These are phyloP conservation scores for Lasiurus borealis DNA, from an alignment of 2,113 vertebrate species.

Conservation along the genomic window DNA sequence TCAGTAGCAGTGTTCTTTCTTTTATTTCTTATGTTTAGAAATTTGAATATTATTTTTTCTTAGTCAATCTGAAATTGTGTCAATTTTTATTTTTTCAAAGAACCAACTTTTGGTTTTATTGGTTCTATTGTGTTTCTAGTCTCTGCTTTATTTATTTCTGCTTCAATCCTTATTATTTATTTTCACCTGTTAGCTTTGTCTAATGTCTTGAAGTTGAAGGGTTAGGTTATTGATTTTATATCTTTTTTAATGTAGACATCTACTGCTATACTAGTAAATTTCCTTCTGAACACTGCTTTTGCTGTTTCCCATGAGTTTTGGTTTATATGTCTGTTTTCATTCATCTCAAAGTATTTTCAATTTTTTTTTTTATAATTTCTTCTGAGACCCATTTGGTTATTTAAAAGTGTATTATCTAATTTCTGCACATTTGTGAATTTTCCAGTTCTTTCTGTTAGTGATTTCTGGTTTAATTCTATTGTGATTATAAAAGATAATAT, in stretches of 20 bases:
- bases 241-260: background rate
- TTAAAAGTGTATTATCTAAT: background rate
- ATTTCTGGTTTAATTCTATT: conserved; percentile 38
- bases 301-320: background rate
- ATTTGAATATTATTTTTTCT: background rate
- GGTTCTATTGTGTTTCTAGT: background rate
- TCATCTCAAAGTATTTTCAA: conserved; percentile 21
- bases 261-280: background rate
- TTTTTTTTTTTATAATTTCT: background rate
- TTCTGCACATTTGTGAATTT: conserved; percentile 18
- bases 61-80: background rate
- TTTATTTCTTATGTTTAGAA: conserved; percentile 34
- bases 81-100: conserved; percentile 29
- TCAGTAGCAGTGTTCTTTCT: background rate
- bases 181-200: background rate
- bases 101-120: background rate
- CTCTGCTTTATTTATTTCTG: background rate
- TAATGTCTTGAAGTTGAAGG: background rate
- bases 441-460: background rate
- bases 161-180: background rate
- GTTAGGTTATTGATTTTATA: background rate
- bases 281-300: background rate
- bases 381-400: background rate
- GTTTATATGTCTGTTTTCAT: background rate
- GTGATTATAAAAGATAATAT: background rate